A percentile compares a stretch with the other conserved stretches of the same genome.
phyloP scores from a whole-genome alignment of 64 coral and sea anemone genomes.

The Dendrophyllia cribrosa region DNA sequence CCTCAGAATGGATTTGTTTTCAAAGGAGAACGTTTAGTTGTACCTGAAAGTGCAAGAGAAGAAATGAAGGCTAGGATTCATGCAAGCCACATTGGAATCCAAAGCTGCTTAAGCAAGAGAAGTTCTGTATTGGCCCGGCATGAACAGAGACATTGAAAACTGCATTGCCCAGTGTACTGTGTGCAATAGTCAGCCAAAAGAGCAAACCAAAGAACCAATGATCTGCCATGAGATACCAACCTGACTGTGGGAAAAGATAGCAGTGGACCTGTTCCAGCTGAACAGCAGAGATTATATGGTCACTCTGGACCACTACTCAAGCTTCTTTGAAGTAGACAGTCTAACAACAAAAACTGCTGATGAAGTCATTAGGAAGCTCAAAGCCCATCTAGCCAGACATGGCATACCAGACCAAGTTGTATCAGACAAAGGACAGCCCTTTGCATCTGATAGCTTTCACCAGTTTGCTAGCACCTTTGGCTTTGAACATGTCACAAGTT shows the following conservation, averaged over 20 bases:
- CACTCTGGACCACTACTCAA: constrained; percentile 32
- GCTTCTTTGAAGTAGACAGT: constrained; percentile 30
- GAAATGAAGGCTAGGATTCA: constrained; percentile 1
- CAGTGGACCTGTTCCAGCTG: constrained; percentile 43
- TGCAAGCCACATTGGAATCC: background rate
- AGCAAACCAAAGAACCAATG: constrained; percentile 22
- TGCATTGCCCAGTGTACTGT: background rate
- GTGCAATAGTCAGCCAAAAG: background rate
- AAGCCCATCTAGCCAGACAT: constrained; percentile 35
- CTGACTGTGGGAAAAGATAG: constrained; percentile 51
- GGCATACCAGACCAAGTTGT: constrained; percentile 38
- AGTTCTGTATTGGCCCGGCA: background rate
- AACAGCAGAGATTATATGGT: constrained; percentile 23
- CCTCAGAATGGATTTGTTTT: background rate
- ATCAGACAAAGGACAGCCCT: constrained; percentile 40
- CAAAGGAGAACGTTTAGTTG: background rate
- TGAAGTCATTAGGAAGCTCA: constrained; percentile 5
- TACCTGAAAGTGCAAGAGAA: constrained; percentile 8
- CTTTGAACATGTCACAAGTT: constrained; percentile 36
- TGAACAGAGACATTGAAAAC: constrained; percentile 3
- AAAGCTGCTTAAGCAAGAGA: background rate
- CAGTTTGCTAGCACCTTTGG: constrained; percentile 17
- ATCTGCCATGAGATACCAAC: constrained; percentile 9
- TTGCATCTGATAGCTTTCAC: background rate
- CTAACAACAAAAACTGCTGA: background rate